These are phyloP conservation scores for Ahaetulla prasina DNA, from an alignment of 2,113 vertebrate species.

Conservation along the genomic window DNA sequence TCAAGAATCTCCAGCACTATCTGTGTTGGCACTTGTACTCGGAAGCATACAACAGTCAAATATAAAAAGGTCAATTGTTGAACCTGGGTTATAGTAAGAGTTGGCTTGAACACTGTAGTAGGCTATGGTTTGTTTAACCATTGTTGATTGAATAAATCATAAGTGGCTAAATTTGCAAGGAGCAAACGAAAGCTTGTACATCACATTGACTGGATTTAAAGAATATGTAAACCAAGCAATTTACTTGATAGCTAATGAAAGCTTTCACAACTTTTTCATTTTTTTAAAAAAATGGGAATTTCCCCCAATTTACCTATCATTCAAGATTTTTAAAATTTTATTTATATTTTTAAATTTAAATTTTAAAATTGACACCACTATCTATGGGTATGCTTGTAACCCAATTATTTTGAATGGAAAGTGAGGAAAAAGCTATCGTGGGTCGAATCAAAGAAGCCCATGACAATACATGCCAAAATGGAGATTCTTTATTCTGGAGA, in stretches of 20 bases:
- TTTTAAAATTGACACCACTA: background rate
- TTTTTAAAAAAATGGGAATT: background rate
- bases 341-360: background rate
- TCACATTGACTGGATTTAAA: background rate
- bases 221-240: background rate
- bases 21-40: background rate
- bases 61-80: background rate
- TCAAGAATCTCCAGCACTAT: background rate
- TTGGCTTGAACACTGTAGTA: background rate
- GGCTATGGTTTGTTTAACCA: background rate
- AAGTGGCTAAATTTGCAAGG: background rate
- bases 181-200: background rate
- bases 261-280: background rate
- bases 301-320: background rate
- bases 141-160: background rate
- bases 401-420: conserved; percentile 54
- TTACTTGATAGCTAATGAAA: background rate
- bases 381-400: background rate
- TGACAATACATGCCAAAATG: conserved; percentile 61
- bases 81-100: background rate
- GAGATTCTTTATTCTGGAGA: conserved; percentile 35
- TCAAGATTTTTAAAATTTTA: background rate
- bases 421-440: conserved; percentile 55
- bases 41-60: background rate
- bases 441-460: conserved; percentile 61